Evolutionary conservation across 2,113 vertebrate species (phyloP).

Genomic region (Cryptotis parvus): DNA sequence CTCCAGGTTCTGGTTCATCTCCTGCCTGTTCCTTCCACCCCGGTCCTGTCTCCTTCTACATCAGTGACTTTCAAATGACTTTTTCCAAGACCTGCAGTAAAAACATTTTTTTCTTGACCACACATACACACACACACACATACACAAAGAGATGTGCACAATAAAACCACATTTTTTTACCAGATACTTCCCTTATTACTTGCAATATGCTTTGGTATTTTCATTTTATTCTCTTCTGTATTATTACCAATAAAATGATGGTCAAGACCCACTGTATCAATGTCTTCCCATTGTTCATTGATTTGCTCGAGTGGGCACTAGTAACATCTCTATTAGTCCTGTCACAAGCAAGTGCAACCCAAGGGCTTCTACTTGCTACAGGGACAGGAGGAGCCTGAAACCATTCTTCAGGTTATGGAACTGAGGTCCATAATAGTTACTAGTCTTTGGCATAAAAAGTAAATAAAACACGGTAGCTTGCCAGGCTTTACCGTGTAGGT

Average conservation of each 20-base stretch:
- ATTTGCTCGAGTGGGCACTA: too few relatives aligned
- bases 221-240: background rate
- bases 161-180: background rate
- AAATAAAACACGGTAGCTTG: too few relatives aligned
- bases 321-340: too few relatives aligned
- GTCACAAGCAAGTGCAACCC: too few relatives aligned
- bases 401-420: too few relatives aligned
- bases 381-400: too few relatives aligned
- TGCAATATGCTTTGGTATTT: background rate
- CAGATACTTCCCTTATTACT: background rate
- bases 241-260: background rate
- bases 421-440: too few relatives aligned
- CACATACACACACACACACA: too few relatives aligned
- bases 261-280: background rate
- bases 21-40: background rate
- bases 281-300: too few relatives aligned
- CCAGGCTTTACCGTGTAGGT: too few relatives aligned
- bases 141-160: rapidly evolving
- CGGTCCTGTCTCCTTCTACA: background rate
- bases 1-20: background rate
- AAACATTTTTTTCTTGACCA: background rate
- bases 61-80: background rate
- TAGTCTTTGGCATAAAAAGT: too few relatives aligned
- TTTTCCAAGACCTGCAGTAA: background rate
- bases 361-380: too few relatives aligned